These are phyloP conservation scores for Heteronetta atricapilla DNA, from an alignment of 2,113 vertebrate genomes.

Conservation along the genomic window DNA sequence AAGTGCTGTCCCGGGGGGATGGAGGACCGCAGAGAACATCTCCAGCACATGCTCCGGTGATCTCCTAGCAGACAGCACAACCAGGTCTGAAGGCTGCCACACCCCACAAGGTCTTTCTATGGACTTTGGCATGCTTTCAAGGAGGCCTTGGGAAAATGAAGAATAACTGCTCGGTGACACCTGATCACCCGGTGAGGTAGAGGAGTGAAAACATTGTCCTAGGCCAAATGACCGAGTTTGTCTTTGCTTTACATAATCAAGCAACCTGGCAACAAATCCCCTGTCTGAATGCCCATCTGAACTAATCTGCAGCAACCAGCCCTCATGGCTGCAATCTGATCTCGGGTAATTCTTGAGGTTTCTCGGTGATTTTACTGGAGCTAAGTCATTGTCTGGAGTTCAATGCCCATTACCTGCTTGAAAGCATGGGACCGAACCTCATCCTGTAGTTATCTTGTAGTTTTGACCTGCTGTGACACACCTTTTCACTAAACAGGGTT, in stretches of 20 bases:
- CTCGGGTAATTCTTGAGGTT: neutral
- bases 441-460: neutral
- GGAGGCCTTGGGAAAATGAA: neutral
- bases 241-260: neutral
- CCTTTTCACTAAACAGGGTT: neutral
- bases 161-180: neutral
- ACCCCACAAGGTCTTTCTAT: neutral
- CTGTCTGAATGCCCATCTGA: neutral
- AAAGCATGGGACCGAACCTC: neutral
- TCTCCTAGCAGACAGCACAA: neutral
- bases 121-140: neutral
- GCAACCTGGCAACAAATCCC: rapidly evolving
- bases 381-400: neutral
- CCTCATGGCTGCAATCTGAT: neutral
- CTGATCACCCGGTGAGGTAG: rapidly evolving
- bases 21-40: neutral
- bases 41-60: neutral
- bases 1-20: neutral
- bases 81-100: neutral
- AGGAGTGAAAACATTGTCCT: neutral
- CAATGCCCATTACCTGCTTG: neutral
- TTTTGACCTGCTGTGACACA: neutral
- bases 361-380: neutral
- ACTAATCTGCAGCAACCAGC: neutral
- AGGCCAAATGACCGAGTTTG: neutral